Base-by-base conservation (phyloP, 2,113 vertebrate genomes). In the Dicerorhinus sumatrensis region DNA sequence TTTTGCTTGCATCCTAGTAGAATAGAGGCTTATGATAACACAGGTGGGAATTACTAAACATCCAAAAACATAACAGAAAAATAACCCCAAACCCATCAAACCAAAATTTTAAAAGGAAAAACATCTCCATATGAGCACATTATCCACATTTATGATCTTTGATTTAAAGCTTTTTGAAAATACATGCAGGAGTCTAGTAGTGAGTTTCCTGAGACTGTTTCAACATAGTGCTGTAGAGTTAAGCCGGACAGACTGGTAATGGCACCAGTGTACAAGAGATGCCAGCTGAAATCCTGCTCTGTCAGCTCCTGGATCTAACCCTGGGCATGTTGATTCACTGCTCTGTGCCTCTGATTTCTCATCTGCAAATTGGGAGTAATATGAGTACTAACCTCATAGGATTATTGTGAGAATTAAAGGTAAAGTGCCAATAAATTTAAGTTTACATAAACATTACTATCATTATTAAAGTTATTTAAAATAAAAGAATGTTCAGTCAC, bases 41-140 rank as follows among this genome's bases (percentile, higher is more conserved):
- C 98, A 94, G 31, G 97, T 97, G 94, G 97, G 98, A 95, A 98
- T 98, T 97, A 95, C 98, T 83, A 98, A 95, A 93, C 88, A 96
- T 1, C 96, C 96, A 98, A 95, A 83, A 97, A 96, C 98, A 80
- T 23, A 97, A 92, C 20, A 18, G 25, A 89, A 93, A 75, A 46
- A 58, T 1, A 96, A 62, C 4, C 56, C 42, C 70, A 65, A 90
- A 10, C 36, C 63, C 51, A 79, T 51, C 39, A n/a, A 69, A 36
- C 51, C 65, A 51, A 79, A 79, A 17, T 54, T 63, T 54, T 25
- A 54, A 39, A 33, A 80, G 46, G 48, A 83, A 75, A 31, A 84
- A 33, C 12, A 16, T 48, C 33, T 89, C 11, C 31, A 51, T 42
- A 21, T 12, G 27, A 46, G 17, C 11, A 17, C 14, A 67, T 76